phyloP scores from a whole-genome alignment of 2,797 vertebrate species.

The Diplodus puntazzo region DNA sequence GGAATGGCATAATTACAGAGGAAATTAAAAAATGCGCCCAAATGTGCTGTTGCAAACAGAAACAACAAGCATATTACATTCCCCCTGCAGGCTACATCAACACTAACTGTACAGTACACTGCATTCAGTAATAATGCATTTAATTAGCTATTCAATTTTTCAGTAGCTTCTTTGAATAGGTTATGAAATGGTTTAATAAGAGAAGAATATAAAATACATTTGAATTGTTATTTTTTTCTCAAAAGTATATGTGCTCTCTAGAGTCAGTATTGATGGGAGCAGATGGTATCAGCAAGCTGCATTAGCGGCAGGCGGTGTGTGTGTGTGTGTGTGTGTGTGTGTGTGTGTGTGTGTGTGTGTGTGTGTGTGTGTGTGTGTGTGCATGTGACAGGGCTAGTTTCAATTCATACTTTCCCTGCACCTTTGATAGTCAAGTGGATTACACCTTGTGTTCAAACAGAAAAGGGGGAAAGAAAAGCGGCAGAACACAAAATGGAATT shows the following conservation, averaged over 20 bases:
- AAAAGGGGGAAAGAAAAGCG: slow-evolving; percentile 81
- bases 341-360: slow-evolving; percentile 28
- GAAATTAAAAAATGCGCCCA: slow-evolving; percentile 66
- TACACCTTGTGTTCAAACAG: slow-evolving; percentile 95
- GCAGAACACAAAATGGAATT: slow-evolving; percentile 92
- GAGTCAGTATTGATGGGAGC: slow-evolving; percentile 77
- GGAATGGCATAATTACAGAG: slow-evolving; percentile 71
- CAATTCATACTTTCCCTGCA: slow-evolving; percentile 96
- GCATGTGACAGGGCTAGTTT: slow-evolving; percentile 80
- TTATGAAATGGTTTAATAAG: slow-evolving; percentile 67
- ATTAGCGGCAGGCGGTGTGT: slow-evolving; percentile 74
- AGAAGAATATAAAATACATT: slow-evolving; percentile 49
- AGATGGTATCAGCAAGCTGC: slow-evolving; percentile 86
- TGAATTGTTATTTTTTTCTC: slow-evolving; percentile 29
- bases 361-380: slow-evolving; percentile 30
- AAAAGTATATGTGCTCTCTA: slow-evolving; percentile 38
- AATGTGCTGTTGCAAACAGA: slow-evolving; percentile 63
- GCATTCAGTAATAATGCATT: slow-evolving; percentile 72
- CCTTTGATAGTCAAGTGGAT: slow-evolving; percentile 99
- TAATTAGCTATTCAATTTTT: slow-evolving; percentile 68
- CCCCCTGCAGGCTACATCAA: slow-evolving; percentile 61
- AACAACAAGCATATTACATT: slow-evolving; percentile 72
- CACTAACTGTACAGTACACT: slow-evolving; percentile 50
- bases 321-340: slow-evolving; percentile 15
- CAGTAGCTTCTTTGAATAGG: slow-evolving; percentile 61